Conservation (phyloP, 2,888 invertebrate genomes). For the Hirtodrosophila alboralis region DNA sequence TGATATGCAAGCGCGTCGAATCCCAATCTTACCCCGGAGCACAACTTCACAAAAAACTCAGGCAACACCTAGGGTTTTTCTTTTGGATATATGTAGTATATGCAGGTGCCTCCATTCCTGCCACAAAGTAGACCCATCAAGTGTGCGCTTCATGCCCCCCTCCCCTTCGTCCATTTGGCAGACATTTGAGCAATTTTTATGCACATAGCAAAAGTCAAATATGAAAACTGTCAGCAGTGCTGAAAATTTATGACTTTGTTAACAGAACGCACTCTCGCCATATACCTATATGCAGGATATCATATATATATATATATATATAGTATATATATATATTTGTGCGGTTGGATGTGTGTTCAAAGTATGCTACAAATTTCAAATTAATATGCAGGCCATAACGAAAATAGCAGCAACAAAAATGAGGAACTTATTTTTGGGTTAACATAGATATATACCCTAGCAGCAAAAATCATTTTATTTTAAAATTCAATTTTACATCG, state of each 20-base stretch:
- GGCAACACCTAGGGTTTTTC: conserved; percentile 14
- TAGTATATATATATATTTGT: background rate
- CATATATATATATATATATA: conserved; percentile 5
- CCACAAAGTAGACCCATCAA: conserved; percentile 7
- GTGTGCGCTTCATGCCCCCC: background rate
- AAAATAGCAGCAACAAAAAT: background rate
- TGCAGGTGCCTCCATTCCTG: conserved; percentile 18
- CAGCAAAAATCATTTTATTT: no score
- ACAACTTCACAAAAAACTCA: conserved; percentile 4
- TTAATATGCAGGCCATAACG: conserved; percentile 65
- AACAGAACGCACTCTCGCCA: conserved; percentile 56
- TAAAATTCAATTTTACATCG: no score
- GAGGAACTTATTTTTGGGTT: no score
- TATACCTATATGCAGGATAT: conserved; percentile 31
- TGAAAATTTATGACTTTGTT: conserved; percentile 74
- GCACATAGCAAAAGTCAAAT: conserved; percentile 78
- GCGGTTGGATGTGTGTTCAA: conserved; percentile 31
- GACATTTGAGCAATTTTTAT: conserved; percentile 54
- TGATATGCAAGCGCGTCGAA: conserved; percentile 32
- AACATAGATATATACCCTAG: no score
- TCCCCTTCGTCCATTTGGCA: conserved; percentile 31
- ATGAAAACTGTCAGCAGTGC: conserved; percentile 74
- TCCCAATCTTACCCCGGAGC: conserved; percentile 13
- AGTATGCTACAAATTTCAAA: conserved; percentile 77
- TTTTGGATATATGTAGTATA: conserved; percentile 2